Percentiles rank a stretch among this genome's conserved stretches.
Conservation (phyloP, 2,113 vertebrate species). For the Morone chrysops region DNA sequence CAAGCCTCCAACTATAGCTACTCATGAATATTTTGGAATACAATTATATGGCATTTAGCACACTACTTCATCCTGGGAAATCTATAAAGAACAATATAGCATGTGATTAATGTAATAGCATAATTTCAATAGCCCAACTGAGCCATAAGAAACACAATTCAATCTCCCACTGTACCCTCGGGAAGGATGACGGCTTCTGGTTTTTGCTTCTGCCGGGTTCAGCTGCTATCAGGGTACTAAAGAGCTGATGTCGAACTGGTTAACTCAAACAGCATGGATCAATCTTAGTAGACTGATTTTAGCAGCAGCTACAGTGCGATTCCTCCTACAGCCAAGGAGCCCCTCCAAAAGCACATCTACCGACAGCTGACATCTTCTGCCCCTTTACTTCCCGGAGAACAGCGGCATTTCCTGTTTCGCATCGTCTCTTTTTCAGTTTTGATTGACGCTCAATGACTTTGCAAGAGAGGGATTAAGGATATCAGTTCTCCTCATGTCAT, state of each 20-base stretch:
- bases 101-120: conserved; percentile 49
- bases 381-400: not conserved
- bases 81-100: conserved; percentile 55
- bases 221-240: conserved; percentile 54
- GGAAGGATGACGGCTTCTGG: conserved; percentile 14
- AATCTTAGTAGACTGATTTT: conserved; percentile 7
- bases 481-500: conserved; percentile 17
- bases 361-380: conserved; percentile 10
- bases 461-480: conserved; percentile 19
- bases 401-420: conserved; percentile 30
- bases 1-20: conserved; percentile 24
- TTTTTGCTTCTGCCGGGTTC: conserved; percentile 11
- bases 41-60: conserved; percentile 50
- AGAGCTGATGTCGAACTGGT: conserved; percentile 19
- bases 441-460: conserved; percentile 9
- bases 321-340: not conserved
- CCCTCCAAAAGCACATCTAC: not conserved
- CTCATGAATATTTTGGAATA: conserved; percentile 52
- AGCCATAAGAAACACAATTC: conserved; percentile 56
- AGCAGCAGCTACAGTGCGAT: conserved; percentile 2
- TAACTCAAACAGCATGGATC: not conserved
- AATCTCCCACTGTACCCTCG: conserved; percentile 28
- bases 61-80: conserved; percentile 45
- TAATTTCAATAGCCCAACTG: conserved; percentile 51
- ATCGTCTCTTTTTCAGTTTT: not conserved